Percentiles rank a stretch among this genome's conserved stretches.
Conservation (phyloP, 2,888 invertebrate genomes). For the Thera britannica region DNA sequence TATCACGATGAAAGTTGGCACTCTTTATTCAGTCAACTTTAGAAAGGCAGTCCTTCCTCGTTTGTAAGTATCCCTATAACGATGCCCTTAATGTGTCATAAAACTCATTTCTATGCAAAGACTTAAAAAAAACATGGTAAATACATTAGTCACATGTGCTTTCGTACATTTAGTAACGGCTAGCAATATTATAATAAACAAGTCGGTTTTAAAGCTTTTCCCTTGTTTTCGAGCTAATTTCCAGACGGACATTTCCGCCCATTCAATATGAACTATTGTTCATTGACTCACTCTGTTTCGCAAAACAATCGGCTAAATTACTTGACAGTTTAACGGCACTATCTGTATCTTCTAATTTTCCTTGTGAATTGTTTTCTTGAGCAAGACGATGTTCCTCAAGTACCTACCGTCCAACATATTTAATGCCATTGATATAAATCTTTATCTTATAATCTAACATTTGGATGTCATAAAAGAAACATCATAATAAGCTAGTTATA, state of each 20-base stretch:
- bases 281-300: conserved; percentile 75
- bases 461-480: background rate
- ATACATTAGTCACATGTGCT: conserved; percentile 65
- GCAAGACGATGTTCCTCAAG: conserved; percentile 14
- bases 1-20: conserved; percentile 37
- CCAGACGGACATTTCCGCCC: conserved; percentile 82
- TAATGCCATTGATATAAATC: background rate
- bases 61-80: conserved; percentile 11
- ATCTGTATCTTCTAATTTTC: conserved; percentile 39
- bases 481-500: background rate
- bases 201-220: conserved; percentile 77
- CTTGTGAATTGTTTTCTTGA: conserved; percentile 25
- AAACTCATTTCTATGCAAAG: conserved; percentile 29
- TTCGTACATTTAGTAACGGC: conserved; percentile 70
- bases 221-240: conserved; percentile 82
- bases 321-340: conserved; percentile 67
- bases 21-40: conserved; percentile 26
- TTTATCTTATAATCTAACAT: no score
- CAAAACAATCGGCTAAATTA: conserved; percentile 80
- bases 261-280: conserved; percentile 84
- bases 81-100: conserved; percentile 29
- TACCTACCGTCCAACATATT: background rate
- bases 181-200: conserved; percentile 80
- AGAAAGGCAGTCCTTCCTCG: conserved; percentile 5
- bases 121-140: conserved; percentile 62